Base-by-base conservation (phyloP, 2,888 invertebrate genomes). In the Parascotia fuliginaria region DNA sequence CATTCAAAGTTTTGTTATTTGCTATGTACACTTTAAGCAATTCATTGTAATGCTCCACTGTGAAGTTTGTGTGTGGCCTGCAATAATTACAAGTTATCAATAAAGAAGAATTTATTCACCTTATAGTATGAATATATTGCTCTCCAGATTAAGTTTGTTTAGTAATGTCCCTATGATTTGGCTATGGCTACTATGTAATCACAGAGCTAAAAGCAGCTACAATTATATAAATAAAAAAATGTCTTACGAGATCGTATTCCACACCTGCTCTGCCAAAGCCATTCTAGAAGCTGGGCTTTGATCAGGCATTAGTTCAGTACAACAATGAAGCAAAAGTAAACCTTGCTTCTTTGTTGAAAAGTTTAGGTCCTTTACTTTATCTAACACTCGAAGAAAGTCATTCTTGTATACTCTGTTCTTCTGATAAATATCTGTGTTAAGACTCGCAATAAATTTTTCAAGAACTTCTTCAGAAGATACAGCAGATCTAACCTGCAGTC, bases 11-110 rank as follows among this genome's bases (percentile, higher is more conserved):
- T 41, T 85, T 81, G 12, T 79, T 83, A 68, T 95, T 95, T 7
- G 94, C 93, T n/a, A 93, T 92, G 65, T 94, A 93, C 1, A 94
- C 91, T 65, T 87, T 81, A 0, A 96, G 78, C 29, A 94, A 80
- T 7, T 93, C 92, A 69, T 94, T 90, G 59, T 93, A 95, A 55
- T 93, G 90, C 0, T 92, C 86, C 9, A 92, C 75, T 11, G 82
- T 81, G 51, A 94, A 84, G 7, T 77, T 74, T 41, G 85, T 80
- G 53, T 89, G 88, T 0, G 74, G 69, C 45, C 93, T 89, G 76
- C 0, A 60, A 73, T 49, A 13, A 33, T 9, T 24, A 32, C 7
- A 28, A 38, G 12, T 44, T 31, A 7, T 37, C 42, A 19, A 19
- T 19, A 19, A 19, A 5, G 5, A 19, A 19, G 19, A 19, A 19